Conservation (phyloP, 2,113 vertebrate species). For the Tiliqua scincoides region DNA sequence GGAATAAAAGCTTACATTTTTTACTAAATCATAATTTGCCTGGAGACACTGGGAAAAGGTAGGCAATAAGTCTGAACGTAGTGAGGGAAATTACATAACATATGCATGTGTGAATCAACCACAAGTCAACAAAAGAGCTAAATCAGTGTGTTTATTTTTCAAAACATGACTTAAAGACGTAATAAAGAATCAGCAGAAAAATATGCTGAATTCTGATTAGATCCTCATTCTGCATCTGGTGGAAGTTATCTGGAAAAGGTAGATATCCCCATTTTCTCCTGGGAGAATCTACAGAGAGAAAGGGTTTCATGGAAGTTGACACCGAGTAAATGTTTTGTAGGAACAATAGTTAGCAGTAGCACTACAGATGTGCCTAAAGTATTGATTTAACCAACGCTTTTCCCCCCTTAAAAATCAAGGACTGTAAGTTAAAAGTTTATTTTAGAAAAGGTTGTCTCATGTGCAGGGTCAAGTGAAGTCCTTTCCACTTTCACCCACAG, state of each 20-base stretch:
- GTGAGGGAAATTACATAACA: background rate
- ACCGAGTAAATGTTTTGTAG: no score
- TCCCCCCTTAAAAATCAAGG: no score
- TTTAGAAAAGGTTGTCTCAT: no score
- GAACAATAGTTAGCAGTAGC: no score
- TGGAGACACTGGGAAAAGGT: background rate
- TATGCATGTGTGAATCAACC: background rate
- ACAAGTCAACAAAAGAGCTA: background rate
- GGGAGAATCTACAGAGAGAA: background rate
- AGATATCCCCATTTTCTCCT: background rate
- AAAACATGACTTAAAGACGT: background rate
- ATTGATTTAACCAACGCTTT: no score
- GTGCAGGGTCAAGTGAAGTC: no score
- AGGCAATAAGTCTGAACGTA: background rate
- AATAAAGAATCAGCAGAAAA: background rate
- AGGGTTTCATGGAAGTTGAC: no score
- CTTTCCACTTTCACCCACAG: no score
- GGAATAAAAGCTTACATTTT: background rate
- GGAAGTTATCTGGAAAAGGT: background rate
- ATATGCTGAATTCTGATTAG: background rate
- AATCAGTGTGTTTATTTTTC: background rate
- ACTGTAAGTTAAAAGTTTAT: no score
- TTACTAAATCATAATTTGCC: background rate
- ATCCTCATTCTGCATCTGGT: background rate
- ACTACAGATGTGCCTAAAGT: no score